Evolutionary conservation across 2,113 vertebrate genomes (phyloP).

Genomic region (Falcunculus frontatus): DNA sequence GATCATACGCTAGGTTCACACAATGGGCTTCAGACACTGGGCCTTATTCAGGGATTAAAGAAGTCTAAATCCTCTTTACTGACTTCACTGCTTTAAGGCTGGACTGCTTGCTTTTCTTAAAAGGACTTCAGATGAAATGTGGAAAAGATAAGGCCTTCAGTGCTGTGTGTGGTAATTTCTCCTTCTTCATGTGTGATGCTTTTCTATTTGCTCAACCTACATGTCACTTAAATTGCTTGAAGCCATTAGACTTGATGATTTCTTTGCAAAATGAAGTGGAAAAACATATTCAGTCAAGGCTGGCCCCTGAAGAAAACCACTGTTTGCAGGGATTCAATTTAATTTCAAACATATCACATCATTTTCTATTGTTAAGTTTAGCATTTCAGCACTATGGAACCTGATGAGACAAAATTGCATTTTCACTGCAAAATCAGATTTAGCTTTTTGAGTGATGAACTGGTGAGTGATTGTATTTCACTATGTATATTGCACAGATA

Average conservation of each 20-base stretch:
- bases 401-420: constrained; percentile 53
- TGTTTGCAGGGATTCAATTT: constrained; percentile 58
- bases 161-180: neutral
- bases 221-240: constrained; percentile 11
- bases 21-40: neutral
- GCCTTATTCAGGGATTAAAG: neutral
- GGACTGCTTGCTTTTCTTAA: neutral
- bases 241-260: constrained; percentile 41
- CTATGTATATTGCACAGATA: constrained; percentile 18
- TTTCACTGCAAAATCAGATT: constrained; percentile 51
- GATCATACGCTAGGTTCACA: neutral
- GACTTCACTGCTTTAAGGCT: neutral
- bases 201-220: constrained; percentile 18
- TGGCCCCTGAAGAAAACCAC: constrained; percentile 2
- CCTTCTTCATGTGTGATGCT: neutral
- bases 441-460: constrained; percentile 46
- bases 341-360: constrained; percentile 40
- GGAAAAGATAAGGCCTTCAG: neutral
- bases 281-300: constrained; percentile 45
- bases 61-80: neutral
- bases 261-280: constrained; percentile 53
- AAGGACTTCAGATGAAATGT: neutral
- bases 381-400: constrained; percentile 18
- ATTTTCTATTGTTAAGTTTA: constrained; percentile 39
- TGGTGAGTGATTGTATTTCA: constrained; percentile 28